phyloP scores from a whole-genome alignment of 2,113 vertebrate genomes.

The Gnathonemus longibarbis region DNA sequence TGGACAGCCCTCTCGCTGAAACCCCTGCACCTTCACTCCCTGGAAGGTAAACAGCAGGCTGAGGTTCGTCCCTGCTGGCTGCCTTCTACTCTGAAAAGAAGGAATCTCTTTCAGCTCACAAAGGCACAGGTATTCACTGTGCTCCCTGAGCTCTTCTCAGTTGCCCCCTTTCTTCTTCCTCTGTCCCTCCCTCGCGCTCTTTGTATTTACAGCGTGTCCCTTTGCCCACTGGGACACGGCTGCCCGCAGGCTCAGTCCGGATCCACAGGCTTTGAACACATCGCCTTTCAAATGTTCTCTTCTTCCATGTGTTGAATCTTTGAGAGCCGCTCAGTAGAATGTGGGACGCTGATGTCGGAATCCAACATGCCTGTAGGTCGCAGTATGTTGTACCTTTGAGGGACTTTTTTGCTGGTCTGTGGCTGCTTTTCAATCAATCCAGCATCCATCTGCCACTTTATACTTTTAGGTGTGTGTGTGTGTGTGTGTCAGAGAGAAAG shows the following conservation, averaged over 20 bases:
- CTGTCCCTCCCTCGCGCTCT: constrained; percentile 10
- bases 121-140: constrained; percentile 13
- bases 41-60: neutral
- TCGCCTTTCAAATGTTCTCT: neutral
- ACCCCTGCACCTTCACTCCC: neutral
- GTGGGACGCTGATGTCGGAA: neutral
- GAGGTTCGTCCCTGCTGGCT: neutral
- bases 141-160: constrained; percentile 23
- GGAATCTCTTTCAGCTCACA: neutral
- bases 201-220: neutral
- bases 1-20: neutral
- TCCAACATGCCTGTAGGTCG: neutral
- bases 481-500: neutral
- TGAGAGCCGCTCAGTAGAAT: neutral
- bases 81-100: neutral
- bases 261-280: constrained; percentile 6
- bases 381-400: neutral
- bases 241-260: neutral
- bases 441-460: neutral
- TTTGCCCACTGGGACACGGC: neutral
- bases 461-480: neutral
- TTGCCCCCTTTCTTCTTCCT: neutral
- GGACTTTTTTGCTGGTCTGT: neutral
- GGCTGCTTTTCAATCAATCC: constrained; percentile 2
- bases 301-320: constrained; percentile 2